Percentiles rank a stretch among this genome's conserved stretches.
phyloP scores from a whole-genome alignment of 2,888 invertebrate species.

The Acleris cristana region DNA sequence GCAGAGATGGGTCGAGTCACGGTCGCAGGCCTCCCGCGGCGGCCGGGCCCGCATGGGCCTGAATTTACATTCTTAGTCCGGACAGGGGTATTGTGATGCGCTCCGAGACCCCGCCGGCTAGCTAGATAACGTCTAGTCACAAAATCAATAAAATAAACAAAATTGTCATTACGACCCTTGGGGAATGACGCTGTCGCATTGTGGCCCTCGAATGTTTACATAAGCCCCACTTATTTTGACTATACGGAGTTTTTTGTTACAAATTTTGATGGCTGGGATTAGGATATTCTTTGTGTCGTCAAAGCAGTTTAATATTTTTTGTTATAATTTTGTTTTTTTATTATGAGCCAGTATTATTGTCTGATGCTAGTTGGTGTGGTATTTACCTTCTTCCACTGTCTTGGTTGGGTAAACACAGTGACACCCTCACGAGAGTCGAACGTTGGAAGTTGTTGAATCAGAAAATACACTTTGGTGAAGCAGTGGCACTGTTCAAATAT shows the following conservation, averaged over 20 bases:
- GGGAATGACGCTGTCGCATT: conserved; percentile 50
- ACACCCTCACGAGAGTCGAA: conserved; percentile 69
- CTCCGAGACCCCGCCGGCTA: conserved; percentile 44
- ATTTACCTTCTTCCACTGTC: conserved; percentile 56
- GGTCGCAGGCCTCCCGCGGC: conserved; percentile 67
- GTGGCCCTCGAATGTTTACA: conserved; percentile 57
- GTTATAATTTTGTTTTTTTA: background rate
- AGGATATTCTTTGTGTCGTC: conserved; percentile 23
- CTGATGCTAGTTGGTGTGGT: conserved; percentile 47
- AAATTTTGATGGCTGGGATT: conserved; percentile 15
- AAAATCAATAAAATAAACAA: conserved; percentile 63
- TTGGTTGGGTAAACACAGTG: conserved; percentile 66
- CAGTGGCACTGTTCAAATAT: conserved; percentile 77
- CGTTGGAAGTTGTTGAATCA: conserved; percentile 76
- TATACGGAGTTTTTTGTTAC: conserved; percentile 13
- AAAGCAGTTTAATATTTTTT: background rate
- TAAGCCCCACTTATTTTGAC: conserved; percentile 39
- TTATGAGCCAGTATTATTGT: conserved; percentile 10
- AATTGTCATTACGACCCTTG: conserved; percentile 58
- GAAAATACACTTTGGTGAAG: conserved; percentile 78
- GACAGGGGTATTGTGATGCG: conserved; percentile 59
- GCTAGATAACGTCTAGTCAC: conserved; percentile 60
- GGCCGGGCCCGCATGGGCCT: conserved; percentile 61
- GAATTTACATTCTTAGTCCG: conserved; percentile 73
- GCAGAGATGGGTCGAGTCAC: conserved; percentile 69